Base-by-base conservation (phyloP, 2,888 invertebrate species). In the Cybosia mesomella region DNA sequence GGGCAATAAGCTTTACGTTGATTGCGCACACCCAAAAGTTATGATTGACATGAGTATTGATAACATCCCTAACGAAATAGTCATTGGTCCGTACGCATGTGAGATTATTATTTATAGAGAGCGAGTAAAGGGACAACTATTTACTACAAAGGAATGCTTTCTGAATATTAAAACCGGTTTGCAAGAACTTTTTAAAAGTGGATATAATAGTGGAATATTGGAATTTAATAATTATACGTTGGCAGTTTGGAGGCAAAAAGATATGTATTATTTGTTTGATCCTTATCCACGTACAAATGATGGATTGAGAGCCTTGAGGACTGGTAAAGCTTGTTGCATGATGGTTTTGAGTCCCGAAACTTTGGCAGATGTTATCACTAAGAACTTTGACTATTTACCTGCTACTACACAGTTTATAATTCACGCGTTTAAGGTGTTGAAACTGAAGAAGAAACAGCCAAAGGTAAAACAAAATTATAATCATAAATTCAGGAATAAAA, bases 201-300 rank as follows among this genome's bases (percentile, higher is more conserved):
- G 95, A 76, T 92, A 93, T 73, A 94, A 89, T 66, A 89, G 92
- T 74, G 95, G 93, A 61, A 92, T 96, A 66, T 79, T 96, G 11
- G 96, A 96, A 78, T 96, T 97, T 66, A 96, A 96, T 74, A 95
- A 95, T 70, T 95, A 92, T 49, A 85, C 92, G n/a, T 71, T 97
- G 36, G 96, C 95, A 0, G 81, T 97, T 15, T 97, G 97, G 97
- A 93, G 95, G 24, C 96, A 97, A 82, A 93, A 95, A 43, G 95
- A 96, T 55, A 96, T 96, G 93, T 96, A 89, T 82, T 97, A 96
- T 81, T 90, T 96, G 32, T 96, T 96, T 73, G 97, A 97, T 88
- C 96, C 96, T 0, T 97, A 97, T 77, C 95, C 96, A 7, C 93
- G 97, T 2, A 96, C 96, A 15, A 91, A 86, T 11, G 96, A 96